A percentile compares a stretch with the other conserved stretches of the same genome.
Evolutionary conservation across 2,888 invertebrate genomes (phyloP).

Genomic region (Heliconius cydno): DNA sequence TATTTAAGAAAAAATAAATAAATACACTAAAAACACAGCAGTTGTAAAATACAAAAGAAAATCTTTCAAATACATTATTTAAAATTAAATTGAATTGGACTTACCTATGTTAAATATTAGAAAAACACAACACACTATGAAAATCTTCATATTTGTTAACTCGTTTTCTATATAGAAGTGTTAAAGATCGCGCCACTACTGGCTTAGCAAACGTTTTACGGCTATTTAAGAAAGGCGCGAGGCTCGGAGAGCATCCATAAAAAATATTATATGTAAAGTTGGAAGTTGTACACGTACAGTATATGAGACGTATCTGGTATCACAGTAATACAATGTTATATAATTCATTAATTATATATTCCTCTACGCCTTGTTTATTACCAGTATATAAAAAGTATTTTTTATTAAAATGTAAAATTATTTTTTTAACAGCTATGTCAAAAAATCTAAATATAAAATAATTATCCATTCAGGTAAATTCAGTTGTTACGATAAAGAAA

Average conservation of each 20-base stretch:
- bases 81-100: not conserved
- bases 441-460: not conserved
- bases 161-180: conserved; percentile 28
- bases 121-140: conserved; percentile 12
- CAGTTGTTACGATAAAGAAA: not conserved
- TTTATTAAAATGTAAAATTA: too few species aligned
- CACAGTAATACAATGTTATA: too few species aligned
- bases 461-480: not conserved
- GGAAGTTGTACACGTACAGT: conserved; percentile 33
- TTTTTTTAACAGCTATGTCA: too few species aligned
- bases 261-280: conserved; percentile 25
- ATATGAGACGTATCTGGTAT: conserved; percentile 1
- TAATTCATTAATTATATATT: too few species aligned
- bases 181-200: conserved; percentile 31
- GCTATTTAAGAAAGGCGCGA: conserved; percentile 44
- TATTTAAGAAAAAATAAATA: too few species aligned
- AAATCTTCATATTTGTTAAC: conserved; percentile 22
- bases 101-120: conserved; percentile 19
- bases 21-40: too few species aligned
- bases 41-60: not conserved
- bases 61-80: not conserved
- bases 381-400: too few species aligned
- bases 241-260: conserved; percentile 31
- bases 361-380: too few species aligned
- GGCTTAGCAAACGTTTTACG: conserved; percentile 25